These are phyloP conservation scores for Pachyuromys duprasi DNA, from an alignment of 2,797 vertebrate genomes.

Conservation along the genomic window DNA sequence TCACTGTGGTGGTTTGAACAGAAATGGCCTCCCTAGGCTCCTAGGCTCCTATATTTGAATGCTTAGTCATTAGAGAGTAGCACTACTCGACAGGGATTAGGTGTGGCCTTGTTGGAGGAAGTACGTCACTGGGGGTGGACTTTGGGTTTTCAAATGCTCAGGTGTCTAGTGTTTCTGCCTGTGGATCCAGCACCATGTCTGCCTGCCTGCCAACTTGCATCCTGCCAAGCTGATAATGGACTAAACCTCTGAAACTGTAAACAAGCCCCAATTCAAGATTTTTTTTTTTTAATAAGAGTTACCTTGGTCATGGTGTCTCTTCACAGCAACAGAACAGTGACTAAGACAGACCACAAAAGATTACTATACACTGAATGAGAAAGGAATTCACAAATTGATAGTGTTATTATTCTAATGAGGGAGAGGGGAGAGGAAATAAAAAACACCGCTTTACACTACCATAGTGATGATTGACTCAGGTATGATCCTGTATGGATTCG, in stretches of 20 bases:
- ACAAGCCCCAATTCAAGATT: background rate
- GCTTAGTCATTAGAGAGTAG: background rate
- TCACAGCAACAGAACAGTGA: background rate
- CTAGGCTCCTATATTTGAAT: background rate
- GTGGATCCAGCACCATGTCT: background rate
- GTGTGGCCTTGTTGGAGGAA: background rate
- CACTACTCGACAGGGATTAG: background rate
- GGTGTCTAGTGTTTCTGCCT: background rate
- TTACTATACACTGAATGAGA: background rate
- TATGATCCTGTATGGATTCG: background rate
- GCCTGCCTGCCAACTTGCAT: background rate
- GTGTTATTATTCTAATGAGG: background rate
- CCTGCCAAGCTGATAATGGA: background rate
- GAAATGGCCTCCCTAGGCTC: background rate
- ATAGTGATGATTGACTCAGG: background rate
- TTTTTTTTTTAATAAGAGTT: background rate
- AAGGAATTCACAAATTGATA: background rate
- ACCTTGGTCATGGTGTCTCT: background rate
- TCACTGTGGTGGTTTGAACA: background rate
- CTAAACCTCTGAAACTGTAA: background rate
- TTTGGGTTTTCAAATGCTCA: background rate
- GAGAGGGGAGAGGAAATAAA: background rate
- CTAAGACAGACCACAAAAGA: background rate
- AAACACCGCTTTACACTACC: background rate
- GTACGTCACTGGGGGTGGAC: background rate